phyloP scores from a whole-genome alignment of 2,888 invertebrate species.

The Hirudinaria manillensis region DNA sequence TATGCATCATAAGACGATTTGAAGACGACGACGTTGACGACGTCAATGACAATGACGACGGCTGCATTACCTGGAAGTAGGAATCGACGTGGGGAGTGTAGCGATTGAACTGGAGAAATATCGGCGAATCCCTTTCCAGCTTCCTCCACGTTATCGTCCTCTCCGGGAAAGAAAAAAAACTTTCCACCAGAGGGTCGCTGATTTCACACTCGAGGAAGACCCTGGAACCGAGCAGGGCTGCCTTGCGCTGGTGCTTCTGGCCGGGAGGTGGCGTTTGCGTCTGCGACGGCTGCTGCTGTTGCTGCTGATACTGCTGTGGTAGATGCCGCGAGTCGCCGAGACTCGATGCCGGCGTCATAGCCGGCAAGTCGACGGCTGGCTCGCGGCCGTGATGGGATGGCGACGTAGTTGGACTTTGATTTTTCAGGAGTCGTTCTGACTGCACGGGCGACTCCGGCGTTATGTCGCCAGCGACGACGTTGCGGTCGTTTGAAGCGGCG shows the following conservation, averaged over 20 bases:
- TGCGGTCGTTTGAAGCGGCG: neutral
- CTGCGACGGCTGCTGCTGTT: slow-evolving; percentile 15
- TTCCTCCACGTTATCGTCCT: slow-evolving; percentile 14
- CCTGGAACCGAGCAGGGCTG: neutral
- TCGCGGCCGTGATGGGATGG: neutral
- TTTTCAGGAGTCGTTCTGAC: neutral
- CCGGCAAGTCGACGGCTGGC: neutral
- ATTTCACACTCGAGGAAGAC: slow-evolving; percentile 16
- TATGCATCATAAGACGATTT: too few species aligned
- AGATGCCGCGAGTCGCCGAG: neutral
- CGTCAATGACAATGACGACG: neutral
- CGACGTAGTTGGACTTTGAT: neutral
- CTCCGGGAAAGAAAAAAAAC: slow-evolving; percentile 5
- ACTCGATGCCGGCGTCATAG: neutral
- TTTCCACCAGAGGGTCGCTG: neutral
- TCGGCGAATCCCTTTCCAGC: neutral
- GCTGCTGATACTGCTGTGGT: neutral
- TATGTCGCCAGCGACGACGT: neutral
- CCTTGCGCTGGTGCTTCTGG: slow-evolving; percentile 4
- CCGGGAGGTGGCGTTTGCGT: slow-evolving; percentile 12
- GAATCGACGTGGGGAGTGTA: slow-evolving; percentile 2
- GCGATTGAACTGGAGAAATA: slow-evolving; percentile 16
- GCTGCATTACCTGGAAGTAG: neutral
- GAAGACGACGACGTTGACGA: slow-evolving; percentile 1
- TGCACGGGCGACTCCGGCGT: neutral